Evolutionary conservation across 2,888 invertebrate genomes (phyloP), one percentile per base, ranked within the genome.

Genomic region (Holacanthella duospinosa): DNA sequence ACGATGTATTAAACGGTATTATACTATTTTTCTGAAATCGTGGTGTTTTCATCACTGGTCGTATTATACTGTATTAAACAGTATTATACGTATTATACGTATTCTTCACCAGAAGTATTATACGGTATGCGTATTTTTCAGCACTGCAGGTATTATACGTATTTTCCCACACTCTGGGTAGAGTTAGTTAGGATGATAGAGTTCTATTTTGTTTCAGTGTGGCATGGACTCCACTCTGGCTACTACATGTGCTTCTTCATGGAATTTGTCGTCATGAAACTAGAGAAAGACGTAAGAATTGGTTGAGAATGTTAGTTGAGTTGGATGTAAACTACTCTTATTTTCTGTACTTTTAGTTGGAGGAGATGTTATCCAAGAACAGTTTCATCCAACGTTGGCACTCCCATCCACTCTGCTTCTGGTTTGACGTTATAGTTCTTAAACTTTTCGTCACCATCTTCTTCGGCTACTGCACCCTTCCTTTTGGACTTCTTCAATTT

Each of bases 151-250:
- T n/a, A n/a, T n/a, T n/a, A n/a, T n/a, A n/a, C n/a, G n/a, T n/a
- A n/a, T n/a, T n/a, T n/a, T n/a, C n/a, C n/a, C n/a, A n/a, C n/a
- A n/a, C n/a, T n/a, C n/a, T n/a, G n/a, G n/a, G n/a, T n/a, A n/a
- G n/a, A n/a, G n/a, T n/a, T n/a, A n/a, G n/a, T n/a, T n/a, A n/a
- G n/a, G n/a, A n/a, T n/a, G n/a, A n/a, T n/a, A n/a, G n/a, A n/a
- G n/a, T n/a, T n/a, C n/a, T n/a, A n/a, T n/a, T n/a, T n/a, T n/a
- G n/a, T n/a, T n/a, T n/a, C n/a, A 0, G 75, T 94, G 0, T 97
- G 97, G 97, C 97, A 97, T 78, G 97, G 97, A 16, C 85, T 92
- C 60, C 89, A 93, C 75, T 85, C 89, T 12, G 96, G 97, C 1
- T 99, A 99, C 75, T 97, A 94, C 76, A 80, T 90, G 74, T 88